Conservation (phyloP, 2,888 invertebrate genomes). For the Tenthredo amoena region DNA sequence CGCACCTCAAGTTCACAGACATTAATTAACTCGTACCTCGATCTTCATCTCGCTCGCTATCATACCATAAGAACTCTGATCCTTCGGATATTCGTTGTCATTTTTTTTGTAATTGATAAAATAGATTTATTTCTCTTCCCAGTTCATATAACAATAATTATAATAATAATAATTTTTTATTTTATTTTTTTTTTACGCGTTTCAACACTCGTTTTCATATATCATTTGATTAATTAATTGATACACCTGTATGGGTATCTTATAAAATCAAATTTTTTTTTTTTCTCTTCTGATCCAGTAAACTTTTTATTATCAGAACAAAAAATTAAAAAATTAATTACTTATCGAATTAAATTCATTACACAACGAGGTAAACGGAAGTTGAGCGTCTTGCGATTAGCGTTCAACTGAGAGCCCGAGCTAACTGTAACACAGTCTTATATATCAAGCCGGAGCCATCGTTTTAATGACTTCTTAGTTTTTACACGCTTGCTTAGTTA, state of each 20-base stretch:
- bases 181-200: too few relatives aligned
- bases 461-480: constrained; percentile 42
- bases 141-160: too few relatives aligned
- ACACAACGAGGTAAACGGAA: constrained; percentile 54
- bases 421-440: constrained; percentile 73
- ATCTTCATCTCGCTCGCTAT: background rate
- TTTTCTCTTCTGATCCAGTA: background rate
- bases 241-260: too few relatives aligned
- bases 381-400: constrained; percentile 65
- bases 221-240: too few relatives aligned
- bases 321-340: background rate
- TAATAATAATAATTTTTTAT: too few relatives aligned
- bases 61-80: background rate
- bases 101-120: background rate
- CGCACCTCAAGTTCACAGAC: background rate
- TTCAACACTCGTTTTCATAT: too few relatives aligned
- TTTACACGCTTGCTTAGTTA: constrained; percentile 36
- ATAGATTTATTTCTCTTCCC: background rate
- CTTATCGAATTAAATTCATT: background rate
- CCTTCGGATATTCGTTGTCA: background rate
- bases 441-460: constrained; percentile 61
- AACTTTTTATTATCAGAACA: background rate
- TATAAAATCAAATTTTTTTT: too few relatives aligned
- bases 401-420: constrained; percentile 68
- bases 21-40: background rate